A percentile compares a stretch with the other conserved stretches of the same genome.
phyloP scores from a whole-genome alignment of 2,797 vertebrate genomes.

The Chloroceryle amazona region DNA sequence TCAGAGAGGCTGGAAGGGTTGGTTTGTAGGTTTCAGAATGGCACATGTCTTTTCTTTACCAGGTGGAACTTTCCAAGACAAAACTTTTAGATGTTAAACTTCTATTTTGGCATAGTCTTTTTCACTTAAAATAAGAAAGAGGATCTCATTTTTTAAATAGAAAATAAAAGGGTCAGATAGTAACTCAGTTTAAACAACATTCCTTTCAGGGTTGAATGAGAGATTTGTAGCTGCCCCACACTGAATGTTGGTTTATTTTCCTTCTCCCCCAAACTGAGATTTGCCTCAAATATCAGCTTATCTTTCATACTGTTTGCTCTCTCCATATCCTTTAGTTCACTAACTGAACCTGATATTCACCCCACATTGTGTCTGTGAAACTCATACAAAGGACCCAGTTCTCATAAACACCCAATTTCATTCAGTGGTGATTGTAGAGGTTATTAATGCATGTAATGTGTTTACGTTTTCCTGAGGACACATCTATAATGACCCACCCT shows the following conservation, averaged over 20 bases:
- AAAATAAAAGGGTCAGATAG: neutral
- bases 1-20: neutral
- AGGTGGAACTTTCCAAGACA: neutral
- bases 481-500: neutral
- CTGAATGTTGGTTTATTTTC: neutral
- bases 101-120: neutral
- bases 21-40: neutral
- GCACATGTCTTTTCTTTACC: neutral
- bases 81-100: neutral
- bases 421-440: neutral
- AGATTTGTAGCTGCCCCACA: neutral
- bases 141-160: neutral
- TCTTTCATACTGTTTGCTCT: neutral
- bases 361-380: neutral
- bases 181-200: neutral
- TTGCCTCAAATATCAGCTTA: neutral
- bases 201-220: neutral
- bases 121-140: neutral
- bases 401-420: neutral
- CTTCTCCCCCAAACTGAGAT: neutral
- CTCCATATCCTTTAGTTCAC: neutral
- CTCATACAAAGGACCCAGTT: neutral
- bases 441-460: neutral
- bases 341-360: neutral
- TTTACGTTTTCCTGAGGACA: conserved; percentile 23